Percentiles rank a stretch among this genome's conserved stretches.
phyloP scores from a whole-genome alignment of 2,113 vertebrate species.

The Noctilio leporinus region DNA sequence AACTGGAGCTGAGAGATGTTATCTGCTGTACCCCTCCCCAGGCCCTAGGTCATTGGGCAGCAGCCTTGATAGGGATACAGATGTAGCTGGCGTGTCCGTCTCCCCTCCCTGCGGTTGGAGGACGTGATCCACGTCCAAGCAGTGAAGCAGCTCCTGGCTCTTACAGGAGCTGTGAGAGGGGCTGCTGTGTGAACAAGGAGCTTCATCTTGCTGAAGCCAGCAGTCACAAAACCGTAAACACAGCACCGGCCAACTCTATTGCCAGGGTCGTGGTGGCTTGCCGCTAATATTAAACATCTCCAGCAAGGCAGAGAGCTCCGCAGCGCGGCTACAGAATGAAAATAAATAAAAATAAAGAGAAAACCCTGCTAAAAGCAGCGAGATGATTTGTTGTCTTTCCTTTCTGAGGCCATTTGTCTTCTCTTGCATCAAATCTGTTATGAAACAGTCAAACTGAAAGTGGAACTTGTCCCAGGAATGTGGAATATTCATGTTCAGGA shows the following conservation, averaged over 20 bases:
- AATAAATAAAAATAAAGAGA: constrained; percentile 76
- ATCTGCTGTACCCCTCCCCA: not conserved
- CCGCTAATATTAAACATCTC: constrained; percentile 75
- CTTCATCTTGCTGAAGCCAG: constrained; percentile 56
- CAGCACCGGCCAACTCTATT: constrained; percentile 50
- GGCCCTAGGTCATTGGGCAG: not conserved
- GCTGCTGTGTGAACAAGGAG: constrained; percentile 44
- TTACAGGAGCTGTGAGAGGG: not conserved
- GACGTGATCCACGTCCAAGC: constrained; percentile 34
- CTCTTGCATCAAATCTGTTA: constrained; percentile 79
- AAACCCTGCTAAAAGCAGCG: constrained; percentile 74
- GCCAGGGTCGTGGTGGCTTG: constrained; percentile 56
- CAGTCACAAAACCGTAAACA: constrained; percentile 24
- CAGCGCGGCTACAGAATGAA: constrained; percentile 69
- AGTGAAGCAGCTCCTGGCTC: not conserved
- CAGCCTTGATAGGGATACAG: constrained; percentile 15
- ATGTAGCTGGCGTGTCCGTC: constrained; percentile 17
- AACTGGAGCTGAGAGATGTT: not conserved
- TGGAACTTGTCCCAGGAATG: constrained; percentile 74
- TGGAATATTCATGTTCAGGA: constrained; percentile 69
- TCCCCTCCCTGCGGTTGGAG: not conserved
- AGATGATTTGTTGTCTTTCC: constrained; percentile 79
- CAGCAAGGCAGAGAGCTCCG: constrained; percentile 50
- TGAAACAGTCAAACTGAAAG: constrained; percentile 82
- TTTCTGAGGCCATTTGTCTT: constrained; percentile 81